Evolutionary conservation across 2,888 invertebrate species (phyloP).

Genomic region (Diplolepis rosae): DNA sequence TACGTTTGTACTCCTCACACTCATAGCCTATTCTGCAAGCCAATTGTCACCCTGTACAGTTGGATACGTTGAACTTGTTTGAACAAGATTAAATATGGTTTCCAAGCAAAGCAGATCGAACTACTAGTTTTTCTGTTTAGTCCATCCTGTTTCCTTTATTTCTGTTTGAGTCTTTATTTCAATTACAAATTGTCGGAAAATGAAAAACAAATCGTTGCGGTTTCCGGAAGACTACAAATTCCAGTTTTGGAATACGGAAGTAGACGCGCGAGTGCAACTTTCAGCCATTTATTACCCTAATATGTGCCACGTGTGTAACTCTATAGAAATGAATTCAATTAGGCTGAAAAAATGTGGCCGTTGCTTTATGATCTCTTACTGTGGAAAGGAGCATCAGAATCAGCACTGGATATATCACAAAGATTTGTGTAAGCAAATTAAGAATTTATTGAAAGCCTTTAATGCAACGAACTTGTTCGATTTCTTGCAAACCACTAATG

Average conservation of each 20-base stretch:
- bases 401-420: conserved; percentile 60
- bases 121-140: too few relatives aligned
- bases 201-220: too few relatives aligned
- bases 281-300: conserved; percentile 60
- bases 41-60: too few relatives aligned
- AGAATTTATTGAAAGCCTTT: conserved; percentile 42
- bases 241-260: background rate
- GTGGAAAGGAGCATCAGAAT: conserved; percentile 61
- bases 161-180: too few relatives aligned
- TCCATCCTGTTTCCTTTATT: too few relatives aligned
- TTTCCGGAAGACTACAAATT: background rate
- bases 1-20: too few relatives aligned
- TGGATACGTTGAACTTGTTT: too few relatives aligned
- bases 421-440: conserved; percentile 54
- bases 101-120: too few relatives aligned
- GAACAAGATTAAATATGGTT: too few relatives aligned
- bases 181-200: too few relatives aligned
- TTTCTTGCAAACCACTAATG: conserved; percentile 26
- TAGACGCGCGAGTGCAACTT: background rate
- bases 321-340: conserved; percentile 46
- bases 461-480: conserved; percentile 42
- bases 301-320: conserved; percentile 67
- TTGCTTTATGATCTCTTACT: conserved; percentile 66
- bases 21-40: too few relatives aligned
- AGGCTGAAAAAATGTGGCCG: conserved; percentile 60